Percentiles rank a stretch among this genome's conserved stretches.
Conservation (phyloP, 2,797 vertebrate genomes). For the Epinephelus awoara region DNA sequence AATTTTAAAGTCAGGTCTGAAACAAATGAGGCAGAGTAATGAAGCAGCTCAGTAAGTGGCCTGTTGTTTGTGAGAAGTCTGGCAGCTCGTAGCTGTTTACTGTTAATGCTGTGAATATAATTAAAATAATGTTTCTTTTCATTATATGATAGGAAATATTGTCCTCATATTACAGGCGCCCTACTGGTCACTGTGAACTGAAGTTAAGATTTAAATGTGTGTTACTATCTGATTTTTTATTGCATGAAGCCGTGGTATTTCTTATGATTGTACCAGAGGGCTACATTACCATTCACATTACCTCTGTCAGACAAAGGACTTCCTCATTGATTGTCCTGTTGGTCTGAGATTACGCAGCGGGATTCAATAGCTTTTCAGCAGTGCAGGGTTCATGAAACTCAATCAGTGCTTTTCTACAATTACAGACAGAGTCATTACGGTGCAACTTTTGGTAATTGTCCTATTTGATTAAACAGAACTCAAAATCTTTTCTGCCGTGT, state of each 20-base stretch:
- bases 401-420: slow-evolving; percentile 58
- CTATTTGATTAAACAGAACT: slow-evolving; percentile 18
- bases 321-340: slow-evolving; percentile 68
- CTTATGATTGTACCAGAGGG: slow-evolving; percentile 16
- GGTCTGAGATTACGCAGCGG: slow-evolving; percentile 57
- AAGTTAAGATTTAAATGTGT: neutral
- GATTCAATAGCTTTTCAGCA: slow-evolving; percentile 63
- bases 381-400: slow-evolving; percentile 54
- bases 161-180: neutral
- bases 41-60: too few species aligned
- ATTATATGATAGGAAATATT: neutral
- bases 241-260: slow-evolving; percentile 25
- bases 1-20: slow-evolving; percentile 15
- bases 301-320: slow-evolving; percentile 53
- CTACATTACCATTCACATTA: slow-evolving; percentile 49
- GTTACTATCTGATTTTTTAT: neutral
- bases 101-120: neutral
- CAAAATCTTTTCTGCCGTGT: slow-evolving; percentile 15
- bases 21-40: neutral
- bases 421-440: slow-evolving; percentile 51
- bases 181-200: neutral
- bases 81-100: neutral
- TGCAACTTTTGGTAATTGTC: slow-evolving; percentile 38
- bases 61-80: neutral
- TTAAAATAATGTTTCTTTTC: slow-evolving; percentile 6